A percentile compares a stretch with the other conserved stretches of the same genome.
These are phyloP conservation scores for Rhinoraja longicauda DNA, from an alignment of 2,797 vertebrate species.

Conservation along the genomic window DNA sequence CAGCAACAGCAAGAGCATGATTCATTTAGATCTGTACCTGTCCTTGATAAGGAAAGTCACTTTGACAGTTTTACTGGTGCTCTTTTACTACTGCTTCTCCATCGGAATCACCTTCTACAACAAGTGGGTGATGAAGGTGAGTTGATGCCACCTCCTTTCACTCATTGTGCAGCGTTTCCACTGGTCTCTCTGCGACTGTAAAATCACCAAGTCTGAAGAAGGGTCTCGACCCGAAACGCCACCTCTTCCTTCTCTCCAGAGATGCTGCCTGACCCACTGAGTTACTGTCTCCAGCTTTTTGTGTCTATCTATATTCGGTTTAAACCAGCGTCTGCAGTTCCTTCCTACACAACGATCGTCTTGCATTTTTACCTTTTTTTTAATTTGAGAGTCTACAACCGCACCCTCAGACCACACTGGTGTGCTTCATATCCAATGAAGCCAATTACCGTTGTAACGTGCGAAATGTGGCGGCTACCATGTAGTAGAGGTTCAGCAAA, in stretches of 20 bases:
- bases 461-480: background rate
- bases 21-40: background rate
- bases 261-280: no score
- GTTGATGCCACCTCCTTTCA: background rate
- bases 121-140: constrained; percentile 88
- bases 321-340: no score
- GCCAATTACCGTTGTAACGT: background rate
- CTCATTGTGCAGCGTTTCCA: background rate
- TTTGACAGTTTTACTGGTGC: constrained; percentile 67
- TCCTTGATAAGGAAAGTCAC: constrained; percentile 58
- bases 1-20: background rate
- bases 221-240: no score
- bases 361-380: no score
- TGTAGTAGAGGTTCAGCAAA: background rate
- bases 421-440: background rate
- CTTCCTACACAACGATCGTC: no score
- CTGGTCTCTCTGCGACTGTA: background rate
- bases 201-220: no score
- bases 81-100: constrained; percentile 82
- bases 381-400: background rate
- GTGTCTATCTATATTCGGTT: no score
- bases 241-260: no score
- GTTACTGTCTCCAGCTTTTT: no score
- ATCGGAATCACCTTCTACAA: constrained; percentile 94
- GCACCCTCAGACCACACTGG: background rate